Evolutionary conservation across 2,113 vertebrate genomes (phyloP).

Genomic region (Atherinomorus stipes): DNA sequence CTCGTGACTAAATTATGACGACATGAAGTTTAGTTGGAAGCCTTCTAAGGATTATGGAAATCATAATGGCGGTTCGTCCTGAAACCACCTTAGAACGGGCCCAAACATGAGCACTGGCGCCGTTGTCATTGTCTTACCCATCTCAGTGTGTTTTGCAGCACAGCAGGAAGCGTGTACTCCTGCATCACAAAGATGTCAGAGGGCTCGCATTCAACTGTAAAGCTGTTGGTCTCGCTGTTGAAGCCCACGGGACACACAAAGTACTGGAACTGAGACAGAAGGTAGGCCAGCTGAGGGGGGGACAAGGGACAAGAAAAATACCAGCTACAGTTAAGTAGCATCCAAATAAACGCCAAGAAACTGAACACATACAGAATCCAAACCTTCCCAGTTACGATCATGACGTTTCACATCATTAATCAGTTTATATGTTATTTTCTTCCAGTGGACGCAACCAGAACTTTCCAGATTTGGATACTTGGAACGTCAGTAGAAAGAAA

Average conservation of each 20-base stretch:
- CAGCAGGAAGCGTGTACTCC: conserved; percentile 87
- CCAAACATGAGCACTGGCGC: no score
- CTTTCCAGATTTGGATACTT: neutral
- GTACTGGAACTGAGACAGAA: conserved; percentile 92
- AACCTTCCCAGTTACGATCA: no score
- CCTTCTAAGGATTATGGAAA: no score
- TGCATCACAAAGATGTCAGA: conserved; percentile 92
- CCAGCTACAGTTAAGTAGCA: neutral
- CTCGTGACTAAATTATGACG: no score
- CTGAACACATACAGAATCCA: no score
- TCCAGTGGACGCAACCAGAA: no score
- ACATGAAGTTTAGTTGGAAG: no score
- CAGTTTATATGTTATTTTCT: no score
- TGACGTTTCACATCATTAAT: no score
- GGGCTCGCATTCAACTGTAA: conserved; percentile 92
- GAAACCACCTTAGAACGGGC: no score
- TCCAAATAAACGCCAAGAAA: no score
- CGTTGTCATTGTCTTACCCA: conserved; percentile 80
- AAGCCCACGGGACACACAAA: conserved; percentile 96
- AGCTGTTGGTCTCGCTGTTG: conserved; percentile 91
- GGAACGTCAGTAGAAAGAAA: neutral
- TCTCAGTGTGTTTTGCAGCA: conserved; percentile 82
- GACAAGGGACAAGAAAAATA: conserved; percentile 20
- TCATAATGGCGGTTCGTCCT: no score
- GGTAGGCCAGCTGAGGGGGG: conserved; percentile 86